phyloP scores from a whole-genome alignment of 2,797 vertebrate genomes.

The Hemitrygon akajei region DNA sequence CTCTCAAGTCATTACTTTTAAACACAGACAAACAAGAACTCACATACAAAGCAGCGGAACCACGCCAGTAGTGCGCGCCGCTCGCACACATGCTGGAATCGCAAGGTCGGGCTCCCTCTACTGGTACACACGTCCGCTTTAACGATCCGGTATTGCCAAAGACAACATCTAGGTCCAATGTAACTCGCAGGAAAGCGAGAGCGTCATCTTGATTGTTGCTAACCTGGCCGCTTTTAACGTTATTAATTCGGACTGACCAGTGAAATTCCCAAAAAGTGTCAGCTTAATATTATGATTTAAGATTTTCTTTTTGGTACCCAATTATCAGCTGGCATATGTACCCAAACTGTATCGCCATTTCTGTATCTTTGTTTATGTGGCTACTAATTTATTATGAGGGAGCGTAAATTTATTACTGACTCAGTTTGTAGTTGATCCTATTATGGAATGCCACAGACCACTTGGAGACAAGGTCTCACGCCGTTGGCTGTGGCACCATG shows the following conservation, averaged over 20 bases:
- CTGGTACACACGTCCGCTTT: slow-evolving; percentile 41
- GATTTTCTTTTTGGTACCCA: neutral
- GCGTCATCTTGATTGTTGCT: too few species aligned
- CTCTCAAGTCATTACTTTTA: slow-evolving; percentile 39
- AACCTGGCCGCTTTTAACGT: too few species aligned
- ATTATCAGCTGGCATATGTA: neutral
- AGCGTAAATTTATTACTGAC: neutral
- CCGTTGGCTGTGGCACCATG: neutral
- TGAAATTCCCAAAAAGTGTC: too few species aligned
- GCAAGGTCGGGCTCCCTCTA: slow-evolving; percentile 54
- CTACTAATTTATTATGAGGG: neutral
- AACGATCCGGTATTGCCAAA: too few species aligned
- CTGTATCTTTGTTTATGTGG: neutral
- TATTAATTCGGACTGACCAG: too few species aligned
- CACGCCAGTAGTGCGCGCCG: too few species aligned
- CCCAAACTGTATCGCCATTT: neutral
- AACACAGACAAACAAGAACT: slow-evolving; percentile 38
- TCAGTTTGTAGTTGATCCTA: neutral
- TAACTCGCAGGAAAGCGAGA: neutral
- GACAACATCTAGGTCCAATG: neutral
- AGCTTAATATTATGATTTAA: too few species aligned
- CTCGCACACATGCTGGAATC: neutral
- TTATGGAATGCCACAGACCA: neutral
- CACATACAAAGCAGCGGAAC: slow-evolving; percentile 1
- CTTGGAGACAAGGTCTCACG: neutral